phyloP scores from a whole-genome alignment of 2,888 invertebrate species.

The Archaeoteleia sp. region DNA sequence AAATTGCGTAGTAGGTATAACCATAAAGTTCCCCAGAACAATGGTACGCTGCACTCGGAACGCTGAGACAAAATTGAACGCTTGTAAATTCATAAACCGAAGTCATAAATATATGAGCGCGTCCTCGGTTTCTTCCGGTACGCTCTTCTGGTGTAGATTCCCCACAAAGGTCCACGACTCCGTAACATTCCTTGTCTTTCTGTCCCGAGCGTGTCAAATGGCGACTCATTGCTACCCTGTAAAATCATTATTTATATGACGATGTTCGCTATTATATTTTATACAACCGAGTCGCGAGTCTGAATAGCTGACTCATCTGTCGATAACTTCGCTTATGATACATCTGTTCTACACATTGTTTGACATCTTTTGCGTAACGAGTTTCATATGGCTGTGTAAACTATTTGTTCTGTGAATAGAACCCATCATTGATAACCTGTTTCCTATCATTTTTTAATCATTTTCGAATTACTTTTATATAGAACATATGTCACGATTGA shows the following conservation, averaged over 20 bases:
- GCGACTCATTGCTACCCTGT: conserved; percentile 26
- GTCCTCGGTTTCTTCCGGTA: conserved; percentile 26
- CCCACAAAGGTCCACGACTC: conserved; percentile 22
- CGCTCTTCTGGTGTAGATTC: conserved; percentile 16
- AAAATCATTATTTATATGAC: conserved; percentile 52
- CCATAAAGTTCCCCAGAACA: conserved; percentile 28
- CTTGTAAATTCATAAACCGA: conserved; percentile 49
- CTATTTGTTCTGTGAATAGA: too few relatives aligned
- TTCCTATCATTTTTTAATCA: too few relatives aligned
- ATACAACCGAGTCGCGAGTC: conserved; percentile 19
- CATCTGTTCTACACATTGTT: conserved; percentile 2
- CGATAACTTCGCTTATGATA: conserved; percentile 5
- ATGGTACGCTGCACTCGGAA: conserved; percentile 25
- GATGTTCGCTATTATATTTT: conserved; percentile 34
- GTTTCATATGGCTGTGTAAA: not conserved
- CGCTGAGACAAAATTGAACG: conserved; percentile 31
- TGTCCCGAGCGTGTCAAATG: conserved; percentile 21
- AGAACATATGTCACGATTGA: too few relatives aligned
- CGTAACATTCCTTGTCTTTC: conserved; percentile 17
- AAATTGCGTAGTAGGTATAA: conserved; percentile 25
- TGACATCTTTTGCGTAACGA: conserved; percentile 14
- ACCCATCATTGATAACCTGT: too few relatives aligned
- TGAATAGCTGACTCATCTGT: conserved; percentile 1
- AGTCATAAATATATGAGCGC: conserved; percentile 44
- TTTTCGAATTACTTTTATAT: too few relatives aligned